These are phyloP conservation scores for Pristionchus exspectatus DNA, from an alignment of 2,888 invertebrate genomes.

Conservation along the genomic window DNA sequence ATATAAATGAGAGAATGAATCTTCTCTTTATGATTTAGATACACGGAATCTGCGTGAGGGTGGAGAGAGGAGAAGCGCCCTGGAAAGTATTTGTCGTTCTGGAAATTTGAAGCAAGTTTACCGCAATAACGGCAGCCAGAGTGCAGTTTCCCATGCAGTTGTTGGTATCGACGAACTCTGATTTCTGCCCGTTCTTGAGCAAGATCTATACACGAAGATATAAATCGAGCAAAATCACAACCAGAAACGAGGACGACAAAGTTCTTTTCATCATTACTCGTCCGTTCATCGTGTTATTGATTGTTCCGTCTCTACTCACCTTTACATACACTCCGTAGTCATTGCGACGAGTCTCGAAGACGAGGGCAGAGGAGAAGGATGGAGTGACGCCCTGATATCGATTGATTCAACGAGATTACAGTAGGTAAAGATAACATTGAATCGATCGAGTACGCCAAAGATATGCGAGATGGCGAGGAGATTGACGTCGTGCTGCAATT, in stretches of 20 bases:
- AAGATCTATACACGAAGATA: too few relatives aligned
- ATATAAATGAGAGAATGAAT: background rate
- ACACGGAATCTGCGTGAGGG: background rate
- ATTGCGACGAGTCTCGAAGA: conserved; percentile 35
- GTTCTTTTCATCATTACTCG: too few relatives aligned
- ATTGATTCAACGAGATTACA: background rate
- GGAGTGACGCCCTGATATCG: conserved; percentile 44
- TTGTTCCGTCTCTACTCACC: background rate
- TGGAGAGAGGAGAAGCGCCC: background rate
- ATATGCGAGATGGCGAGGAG: background rate
- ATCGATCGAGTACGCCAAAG: conserved; percentile 39
- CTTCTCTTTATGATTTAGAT: background rate
- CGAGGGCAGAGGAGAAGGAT: conserved; percentile 27
- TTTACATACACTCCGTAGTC: conserved; percentile 28
- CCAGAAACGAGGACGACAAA: too few relatives aligned
- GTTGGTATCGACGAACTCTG: conserved; percentile 18
- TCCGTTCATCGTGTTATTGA: background rate
- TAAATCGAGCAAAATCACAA: too few relatives aligned
- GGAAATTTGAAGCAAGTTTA: background rate
- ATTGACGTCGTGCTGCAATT: conserved; percentile 12
- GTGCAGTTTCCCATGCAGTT: conserved; percentile 19
- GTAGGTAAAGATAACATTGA: background rate
- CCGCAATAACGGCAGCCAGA: background rate
- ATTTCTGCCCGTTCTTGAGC: conserved; percentile 8
- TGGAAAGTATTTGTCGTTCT: background rate